Conservation (phyloP, 2,888 invertebrate genomes). For the Caenorhabditis sulstoni region DNA sequence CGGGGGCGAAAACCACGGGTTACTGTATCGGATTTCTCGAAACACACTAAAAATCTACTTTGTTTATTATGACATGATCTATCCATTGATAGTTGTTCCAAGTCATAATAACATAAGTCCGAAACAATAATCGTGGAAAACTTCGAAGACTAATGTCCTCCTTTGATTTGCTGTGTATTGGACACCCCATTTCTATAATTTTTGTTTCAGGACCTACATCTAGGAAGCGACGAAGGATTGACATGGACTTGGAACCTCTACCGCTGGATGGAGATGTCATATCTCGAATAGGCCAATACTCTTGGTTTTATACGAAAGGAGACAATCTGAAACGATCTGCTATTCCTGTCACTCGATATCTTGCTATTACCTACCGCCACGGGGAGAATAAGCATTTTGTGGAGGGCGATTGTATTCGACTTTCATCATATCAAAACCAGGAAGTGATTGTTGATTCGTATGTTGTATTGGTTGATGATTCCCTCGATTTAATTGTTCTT, state of each 20-base stretch:
- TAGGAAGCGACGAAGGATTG: slow-evolving; percentile 50
- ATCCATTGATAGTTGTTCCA: no score
- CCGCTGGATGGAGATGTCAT: slow-evolving; percentile 44
- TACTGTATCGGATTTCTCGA: no score
- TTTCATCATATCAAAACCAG: slow-evolving; percentile 51
- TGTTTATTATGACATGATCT: no score
- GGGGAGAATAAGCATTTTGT: slow-evolving; percentile 46
- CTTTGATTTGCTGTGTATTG: no score
- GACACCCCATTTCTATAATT: slow-evolving; percentile 31
- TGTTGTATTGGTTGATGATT: slow-evolving; percentile 44
- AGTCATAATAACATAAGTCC: no score
- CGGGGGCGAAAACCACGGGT: no score
- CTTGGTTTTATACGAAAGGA: slow-evolving; percentile 56
- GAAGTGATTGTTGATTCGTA: slow-evolving; percentile 43
- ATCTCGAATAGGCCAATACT: slow-evolving; percentile 46
- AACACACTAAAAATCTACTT: no score
- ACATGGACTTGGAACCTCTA: slow-evolving; percentile 28
- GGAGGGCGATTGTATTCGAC: slow-evolving; percentile 46
- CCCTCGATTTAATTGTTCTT: slow-evolving; percentile 34
- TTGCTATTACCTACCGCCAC: slow-evolving; percentile 51
- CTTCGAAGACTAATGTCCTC: no score
- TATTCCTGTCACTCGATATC: slow-evolving; percentile 46
- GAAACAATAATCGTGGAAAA: no score
- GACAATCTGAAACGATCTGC: slow-evolving; percentile 52
- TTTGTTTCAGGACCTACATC: slow-evolving; percentile 43